phyloP scores from a whole-genome alignment of 1,140 invertebrate species.

The Rhagoletis zephyria region DNA sequence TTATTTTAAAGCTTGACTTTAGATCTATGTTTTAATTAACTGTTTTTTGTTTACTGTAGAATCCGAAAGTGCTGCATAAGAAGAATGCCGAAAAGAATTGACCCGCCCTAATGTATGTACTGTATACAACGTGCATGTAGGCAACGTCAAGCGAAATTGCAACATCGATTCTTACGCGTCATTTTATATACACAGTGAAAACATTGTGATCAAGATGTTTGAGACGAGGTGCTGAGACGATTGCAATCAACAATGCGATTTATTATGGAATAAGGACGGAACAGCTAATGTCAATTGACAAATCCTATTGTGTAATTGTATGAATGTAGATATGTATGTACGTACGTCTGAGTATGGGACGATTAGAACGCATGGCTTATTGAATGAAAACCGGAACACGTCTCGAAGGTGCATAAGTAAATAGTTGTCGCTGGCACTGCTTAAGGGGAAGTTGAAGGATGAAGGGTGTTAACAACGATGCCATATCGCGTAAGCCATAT shows the following conservation, averaged over 20 bases:
- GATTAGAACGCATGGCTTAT: not conserved
- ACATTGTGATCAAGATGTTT: not conserved
- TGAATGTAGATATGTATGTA: not conserved
- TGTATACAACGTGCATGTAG: not conserved
- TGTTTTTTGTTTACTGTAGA: no score
- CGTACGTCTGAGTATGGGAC: not conserved
- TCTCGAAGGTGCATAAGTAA: not conserved
- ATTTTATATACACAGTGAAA: not conserved
- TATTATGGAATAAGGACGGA: not conserved
- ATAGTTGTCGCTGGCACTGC: not conserved
- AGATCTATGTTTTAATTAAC: no score
- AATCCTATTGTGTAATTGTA: not conserved
- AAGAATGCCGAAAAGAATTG: no score
- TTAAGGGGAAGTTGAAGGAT: no score
- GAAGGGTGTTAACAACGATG: no score
- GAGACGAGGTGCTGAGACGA: not conserved
- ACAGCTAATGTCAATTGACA: not conserved
- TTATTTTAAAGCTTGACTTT: no score
- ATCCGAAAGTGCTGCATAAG: no score
- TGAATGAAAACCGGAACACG: not conserved
- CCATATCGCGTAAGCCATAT: no score
- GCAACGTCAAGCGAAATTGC: not conserved
- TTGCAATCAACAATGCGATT: no score
- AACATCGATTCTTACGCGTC: not conserved
- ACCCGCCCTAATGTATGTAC: no score